Percentiles rank a stretch among this genome's conserved stretches.
These are phyloP conservation scores for Conus ventricosus DNA, from an alignment of 1,140 invertebrate species.

Conservation along the genomic window DNA sequence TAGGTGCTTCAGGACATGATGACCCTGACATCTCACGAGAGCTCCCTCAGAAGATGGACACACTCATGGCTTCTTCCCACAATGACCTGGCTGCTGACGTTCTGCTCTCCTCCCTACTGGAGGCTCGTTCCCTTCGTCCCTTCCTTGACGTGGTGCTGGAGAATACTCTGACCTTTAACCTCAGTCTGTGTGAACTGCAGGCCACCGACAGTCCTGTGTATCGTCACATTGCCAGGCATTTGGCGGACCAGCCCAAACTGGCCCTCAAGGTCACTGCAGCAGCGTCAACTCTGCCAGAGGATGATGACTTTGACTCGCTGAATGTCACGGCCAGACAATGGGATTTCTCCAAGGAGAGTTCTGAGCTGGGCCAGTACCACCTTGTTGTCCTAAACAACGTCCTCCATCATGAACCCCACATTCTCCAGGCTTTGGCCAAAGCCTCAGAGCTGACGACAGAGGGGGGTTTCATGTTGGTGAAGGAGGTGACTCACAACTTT, in stretches of 20 bases:
- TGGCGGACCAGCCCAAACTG: constrained; percentile 72
- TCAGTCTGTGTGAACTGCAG: constrained; percentile 86
- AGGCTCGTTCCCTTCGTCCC: constrained; percentile 58
- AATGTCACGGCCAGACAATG: constrained; percentile 66
- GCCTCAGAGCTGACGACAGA: constrained; percentile 80
- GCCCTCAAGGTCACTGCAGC: constrained; percentile 73
- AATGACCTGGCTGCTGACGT: constrained; percentile 52
- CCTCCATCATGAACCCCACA: constrained; percentile 70
- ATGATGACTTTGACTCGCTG: constrained; percentile 61
- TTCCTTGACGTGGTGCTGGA: constrained; percentile 83
- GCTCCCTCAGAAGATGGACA: constrained; percentile 42
- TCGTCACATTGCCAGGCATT: constrained; percentile 55
- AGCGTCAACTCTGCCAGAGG: constrained; percentile 60
- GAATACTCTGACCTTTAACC: constrained; percentile 83
- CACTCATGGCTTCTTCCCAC: constrained; percentile 24
- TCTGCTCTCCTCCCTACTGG: constrained; percentile 52
- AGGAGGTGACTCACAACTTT: constrained; percentile 81
- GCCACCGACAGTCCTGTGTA: constrained; percentile 62
- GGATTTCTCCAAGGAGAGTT: constrained; percentile 58
- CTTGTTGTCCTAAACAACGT: constrained; percentile 71
- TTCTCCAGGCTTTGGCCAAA: constrained; percentile 66
- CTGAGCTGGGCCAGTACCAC: constrained; percentile 61
- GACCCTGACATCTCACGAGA: constrained; percentile 25
- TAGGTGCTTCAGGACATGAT: constrained; percentile 52
- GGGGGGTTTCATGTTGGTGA: constrained; percentile 85